phyloP scores from a whole-genome alignment of 2,797 vertebrate genomes.

The Xyrichtys novacula region DNA sequence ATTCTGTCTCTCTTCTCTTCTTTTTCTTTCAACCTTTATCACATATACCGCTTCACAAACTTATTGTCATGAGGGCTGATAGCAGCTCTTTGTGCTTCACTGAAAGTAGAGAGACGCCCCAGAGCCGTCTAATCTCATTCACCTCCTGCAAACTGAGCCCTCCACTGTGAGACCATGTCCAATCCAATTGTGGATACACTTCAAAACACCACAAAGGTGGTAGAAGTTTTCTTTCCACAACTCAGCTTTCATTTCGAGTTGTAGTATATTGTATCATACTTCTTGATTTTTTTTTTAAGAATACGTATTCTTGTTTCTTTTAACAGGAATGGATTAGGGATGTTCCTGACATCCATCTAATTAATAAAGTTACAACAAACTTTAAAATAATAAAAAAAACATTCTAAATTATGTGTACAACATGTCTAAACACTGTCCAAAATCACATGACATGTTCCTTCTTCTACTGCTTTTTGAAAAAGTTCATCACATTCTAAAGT shows the following conservation, averaged over 20 bases:
- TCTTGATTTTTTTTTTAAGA: no score
- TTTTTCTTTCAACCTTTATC: constrained; percentile 53
- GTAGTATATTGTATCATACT: no score
- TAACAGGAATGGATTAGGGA: no score
- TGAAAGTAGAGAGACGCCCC: constrained; percentile 29
- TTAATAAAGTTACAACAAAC: no score
- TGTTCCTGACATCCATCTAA: no score
- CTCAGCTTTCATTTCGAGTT: not conserved
- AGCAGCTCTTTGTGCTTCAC: constrained; percentile 50
- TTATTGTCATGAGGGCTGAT: constrained; percentile 51
- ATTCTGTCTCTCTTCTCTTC: constrained; percentile 32
- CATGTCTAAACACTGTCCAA: no score
- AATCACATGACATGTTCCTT: no score
- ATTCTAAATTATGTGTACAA: no score
- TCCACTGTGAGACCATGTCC: constrained; percentile 35
- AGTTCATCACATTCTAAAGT: no score
- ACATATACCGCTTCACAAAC: constrained; percentile 41
- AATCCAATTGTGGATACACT: constrained; percentile 30
- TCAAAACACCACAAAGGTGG: constrained; percentile 5
- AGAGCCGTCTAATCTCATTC: constrained; percentile 45
- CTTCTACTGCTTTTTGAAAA: no score
- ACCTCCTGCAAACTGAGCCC: constrained; percentile 16
- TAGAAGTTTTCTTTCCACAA: constrained; percentile 1
- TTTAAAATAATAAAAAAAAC: no score
- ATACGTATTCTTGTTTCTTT: no score